Evolutionary conservation across 2,888 invertebrate species (phyloP).

Genomic region (Drosophila rubida): DNA sequence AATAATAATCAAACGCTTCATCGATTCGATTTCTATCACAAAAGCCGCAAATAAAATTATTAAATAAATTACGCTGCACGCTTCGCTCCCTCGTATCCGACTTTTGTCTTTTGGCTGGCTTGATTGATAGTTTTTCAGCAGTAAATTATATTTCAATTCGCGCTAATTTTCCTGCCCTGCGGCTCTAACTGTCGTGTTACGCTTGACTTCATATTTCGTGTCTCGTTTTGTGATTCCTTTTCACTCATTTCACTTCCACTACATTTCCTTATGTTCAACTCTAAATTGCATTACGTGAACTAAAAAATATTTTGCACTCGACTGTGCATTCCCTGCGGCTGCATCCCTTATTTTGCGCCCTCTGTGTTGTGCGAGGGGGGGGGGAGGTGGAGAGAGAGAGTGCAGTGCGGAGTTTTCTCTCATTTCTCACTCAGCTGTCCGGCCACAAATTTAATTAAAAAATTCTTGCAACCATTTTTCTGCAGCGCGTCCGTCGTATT

Average conservation of each 20-base stretch:
- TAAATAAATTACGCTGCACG: slow-evolving; percentile 68
- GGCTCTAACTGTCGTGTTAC: slow-evolving; percentile 46
- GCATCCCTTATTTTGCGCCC: too few relatives aligned
- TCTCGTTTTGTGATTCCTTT: slow-evolving; percentile 21
- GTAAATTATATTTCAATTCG: slow-evolving; percentile 24
- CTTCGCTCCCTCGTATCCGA: slow-evolving; percentile 61
- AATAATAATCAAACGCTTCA: slow-evolving; percentile 33
- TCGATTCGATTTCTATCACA: slow-evolving; percentile 39
- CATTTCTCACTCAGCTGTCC: slow-evolving; percentile 75
- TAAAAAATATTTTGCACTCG: slow-evolving; percentile 58
- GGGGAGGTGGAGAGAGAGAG: too few relatives aligned
- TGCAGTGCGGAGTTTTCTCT: too few relatives aligned
- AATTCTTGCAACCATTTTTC: slow-evolving; percentile 74
- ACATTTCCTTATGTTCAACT: slow-evolving; percentile 52
- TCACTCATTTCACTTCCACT: slow-evolving; percentile 27
- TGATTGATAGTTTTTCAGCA: slow-evolving; percentile 72
- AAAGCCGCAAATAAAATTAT: slow-evolving; percentile 46
- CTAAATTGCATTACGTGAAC: slow-evolving; percentile 72
- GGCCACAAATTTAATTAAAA: slow-evolving; percentile 76
- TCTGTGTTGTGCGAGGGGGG: too few relatives aligned
- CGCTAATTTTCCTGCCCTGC: slow-evolving; percentile 25
- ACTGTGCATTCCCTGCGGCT: slow-evolving; percentile 48
- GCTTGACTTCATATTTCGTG: slow-evolving; percentile 70
- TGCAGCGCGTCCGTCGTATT: slow-evolving; percentile 55
- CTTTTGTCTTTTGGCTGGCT: slow-evolving; percentile 50